Percentiles rank a stretch among this genome's conserved stretches.
Evolutionary conservation across 2,888 invertebrate species (phyloP).

Genomic region (Pecten maximus): DNA sequence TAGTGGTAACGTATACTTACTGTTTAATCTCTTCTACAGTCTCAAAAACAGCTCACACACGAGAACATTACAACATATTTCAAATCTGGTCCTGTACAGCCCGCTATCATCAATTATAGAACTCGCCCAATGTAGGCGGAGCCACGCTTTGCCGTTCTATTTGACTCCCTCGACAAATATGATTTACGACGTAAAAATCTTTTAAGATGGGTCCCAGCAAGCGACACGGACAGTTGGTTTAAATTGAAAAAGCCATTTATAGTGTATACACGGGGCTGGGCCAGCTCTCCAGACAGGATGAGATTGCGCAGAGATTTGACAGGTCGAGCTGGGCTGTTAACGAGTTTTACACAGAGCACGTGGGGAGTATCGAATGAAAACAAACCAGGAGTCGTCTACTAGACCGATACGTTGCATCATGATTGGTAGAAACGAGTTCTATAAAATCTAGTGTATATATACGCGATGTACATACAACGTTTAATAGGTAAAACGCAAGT

Average conservation of each 20-base stretch:
- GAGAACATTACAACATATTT: constrained; percentile 35
- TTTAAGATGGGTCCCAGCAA: constrained; percentile 35
- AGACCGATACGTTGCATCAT: constrained; percentile 4
- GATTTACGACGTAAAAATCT: constrained; percentile 14
- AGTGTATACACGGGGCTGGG: constrained; percentile 24
- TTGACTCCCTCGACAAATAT: constrained; percentile 25
- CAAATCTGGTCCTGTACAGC: constrained; percentile 27
- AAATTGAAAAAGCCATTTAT: constrained; percentile 35
- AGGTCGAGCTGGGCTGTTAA: neutral
- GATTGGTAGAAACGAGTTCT: neutral
- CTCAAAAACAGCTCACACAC: constrained; percentile 25
- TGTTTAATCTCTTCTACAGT: constrained; percentile 17
- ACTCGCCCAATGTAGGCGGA: constrained; percentile 27
- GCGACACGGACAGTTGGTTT: constrained; percentile 29
- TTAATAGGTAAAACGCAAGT: neutral
- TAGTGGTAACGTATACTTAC: constrained; percentile 6
- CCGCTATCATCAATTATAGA: constrained; percentile 33
- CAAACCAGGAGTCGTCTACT: constrained; percentile 7
- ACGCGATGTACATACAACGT: neutral
- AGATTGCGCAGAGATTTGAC: constrained; percentile 18
- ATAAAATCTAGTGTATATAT: neutral
- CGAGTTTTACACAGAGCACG: constrained; percentile 29
- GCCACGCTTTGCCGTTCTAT: neutral
- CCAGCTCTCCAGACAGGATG: constrained; percentile 2
- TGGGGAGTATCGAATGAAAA: constrained; percentile 35